Evolutionary conservation across 2,113 vertebrate genomes (phyloP).

Genomic region (Stigmatopora nigra): DNA sequence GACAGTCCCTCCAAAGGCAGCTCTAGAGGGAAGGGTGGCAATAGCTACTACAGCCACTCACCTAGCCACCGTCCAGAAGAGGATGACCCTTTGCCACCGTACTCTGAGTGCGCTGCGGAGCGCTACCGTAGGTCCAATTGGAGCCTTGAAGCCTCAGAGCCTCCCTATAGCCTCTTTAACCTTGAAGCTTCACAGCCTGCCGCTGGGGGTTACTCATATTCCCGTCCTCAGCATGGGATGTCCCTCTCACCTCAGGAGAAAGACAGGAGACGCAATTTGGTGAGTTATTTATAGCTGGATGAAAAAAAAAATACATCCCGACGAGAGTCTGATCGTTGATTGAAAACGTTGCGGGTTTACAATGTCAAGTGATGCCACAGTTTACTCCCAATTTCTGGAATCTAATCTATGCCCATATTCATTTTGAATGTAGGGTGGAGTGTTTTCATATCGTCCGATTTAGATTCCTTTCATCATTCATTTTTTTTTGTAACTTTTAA

Average conservation of each 20-base stretch:
- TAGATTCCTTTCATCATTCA: too few species aligned
- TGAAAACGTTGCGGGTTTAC: background rate
- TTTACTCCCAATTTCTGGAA: background rate
- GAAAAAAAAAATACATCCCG: slow-evolving; percentile 21
- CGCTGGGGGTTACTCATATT: slow-evolving; percentile 70
- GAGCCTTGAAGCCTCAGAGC: slow-evolving; percentile 52
- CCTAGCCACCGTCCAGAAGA: slow-evolving; percentile 70
- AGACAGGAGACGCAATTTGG: slow-evolving; percentile 80
- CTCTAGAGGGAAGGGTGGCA: slow-evolving; percentile 72
- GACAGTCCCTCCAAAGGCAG: slow-evolving; percentile 84
- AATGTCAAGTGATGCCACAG: background rate
- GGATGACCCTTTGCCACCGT: slow-evolving; percentile 84
- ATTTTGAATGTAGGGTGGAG: too few species aligned
- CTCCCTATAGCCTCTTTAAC: too few species aligned
- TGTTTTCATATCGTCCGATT: too few species aligned
- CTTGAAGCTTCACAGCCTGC: slow-evolving; percentile 48
- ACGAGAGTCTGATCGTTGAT: background rate
- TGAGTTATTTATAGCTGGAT: slow-evolving; percentile 74
- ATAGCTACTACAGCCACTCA: slow-evolving; percentile 60
- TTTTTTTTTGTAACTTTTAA: too few species aligned
- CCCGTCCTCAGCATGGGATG: slow-evolving; percentile 71
- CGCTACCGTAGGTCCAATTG: slow-evolving; percentile 69
- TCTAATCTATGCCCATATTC: too few species aligned
- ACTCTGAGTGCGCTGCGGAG: slow-evolving; percentile 79
- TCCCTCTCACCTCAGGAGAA: slow-evolving; percentile 80